Evolutionary conservation across 92 coral and sea anemone species (phyloP), one percentile per base, ranked within the genome.

Genomic region (Galaxea fascicularis): DNA sequence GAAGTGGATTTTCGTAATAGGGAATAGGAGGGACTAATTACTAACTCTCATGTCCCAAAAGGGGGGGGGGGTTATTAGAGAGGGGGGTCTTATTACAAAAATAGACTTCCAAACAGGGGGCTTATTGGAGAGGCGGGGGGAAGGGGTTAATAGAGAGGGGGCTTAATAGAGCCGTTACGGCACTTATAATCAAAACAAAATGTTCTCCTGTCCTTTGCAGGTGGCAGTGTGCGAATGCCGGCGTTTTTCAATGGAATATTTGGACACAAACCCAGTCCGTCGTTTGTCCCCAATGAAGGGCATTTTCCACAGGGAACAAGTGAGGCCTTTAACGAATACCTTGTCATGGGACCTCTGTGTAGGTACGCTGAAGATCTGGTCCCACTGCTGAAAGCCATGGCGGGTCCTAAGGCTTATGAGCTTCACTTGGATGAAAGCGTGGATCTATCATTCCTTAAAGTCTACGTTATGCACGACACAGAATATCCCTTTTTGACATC

Each of bases 201-300:
- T 39, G 35, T 41, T 5, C n/a, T 12, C 3, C 17, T 10, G 21
- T 64, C 47, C 31, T 27, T 26, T 78, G 22, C 64, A 94, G 98
- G 98, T 7, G 98, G 98, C 30, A 94, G 98, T 46, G 87, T 94
- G 3, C 91, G 98, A 0, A 91, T 94, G 91, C 98, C 98, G 8
- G 98, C 98, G 15, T 94, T 94, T 77, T 94, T 91, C 76, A 94
- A 94, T 60, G 98, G 98, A 64, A 94, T 94, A 57, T 91, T 83
- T 74, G 98, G 92, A 28, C 98, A 94, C 86, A 94, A 94, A 59
- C 95, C 98, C 14, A 94, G 98, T 59, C 98, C 98, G 9, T 86
- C 90, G n/a, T 56, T 94, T 30, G 89, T 91, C 49, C 95, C 98
- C 25, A 94, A 92, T 67, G 82, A 80, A 12, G 98, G 98, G 4